A percentile compares a stretch with the other conserved stretches of the same genome.
phyloP scores from a whole-genome alignment of 2,113 vertebrate species.

The Brachyhypopomus occidentalis region DNA sequence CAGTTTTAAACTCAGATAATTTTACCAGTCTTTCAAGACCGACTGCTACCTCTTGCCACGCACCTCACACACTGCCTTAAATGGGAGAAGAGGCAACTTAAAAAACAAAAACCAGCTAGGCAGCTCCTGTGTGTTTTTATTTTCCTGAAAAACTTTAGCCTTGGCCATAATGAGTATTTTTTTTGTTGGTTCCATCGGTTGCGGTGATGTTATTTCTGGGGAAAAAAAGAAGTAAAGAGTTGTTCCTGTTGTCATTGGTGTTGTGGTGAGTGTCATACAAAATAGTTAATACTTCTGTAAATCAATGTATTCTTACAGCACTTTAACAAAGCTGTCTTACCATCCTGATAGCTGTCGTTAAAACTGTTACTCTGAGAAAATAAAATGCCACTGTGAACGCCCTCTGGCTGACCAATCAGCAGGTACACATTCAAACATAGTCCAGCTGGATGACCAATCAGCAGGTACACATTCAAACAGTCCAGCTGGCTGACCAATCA shows the following conservation, averaged over 20 bases:
- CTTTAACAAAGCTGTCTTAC: too few relatives aligned
- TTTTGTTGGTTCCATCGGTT: neutral
- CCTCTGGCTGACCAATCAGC: too few relatives aligned
- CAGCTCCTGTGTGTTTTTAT: neutral
- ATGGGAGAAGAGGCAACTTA: neutral
- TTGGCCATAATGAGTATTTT: neutral
- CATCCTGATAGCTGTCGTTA: too few relatives aligned
- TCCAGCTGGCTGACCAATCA: too few relatives aligned
- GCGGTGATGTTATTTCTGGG: neutral
- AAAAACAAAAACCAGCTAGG: neutral
- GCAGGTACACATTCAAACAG: too few relatives aligned
- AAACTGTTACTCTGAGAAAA: too few relatives aligned
- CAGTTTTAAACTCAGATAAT: conserved; percentile 23
- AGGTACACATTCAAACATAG: too few relatives aligned
- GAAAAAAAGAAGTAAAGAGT: neutral
- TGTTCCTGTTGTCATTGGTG: too few relatives aligned
- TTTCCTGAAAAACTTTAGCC: neutral
- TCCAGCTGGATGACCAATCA: too few relatives aligned
- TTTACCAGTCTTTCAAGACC: neutral
- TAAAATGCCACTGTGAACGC: too few relatives aligned
- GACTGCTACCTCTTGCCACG: conserved; percentile 33
- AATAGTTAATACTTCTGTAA: too few relatives aligned
- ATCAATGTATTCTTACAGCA: too few relatives aligned
- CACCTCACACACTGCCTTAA: conserved; percentile 28
- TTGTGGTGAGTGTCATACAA: neutral